phyloP scores from a whole-genome alignment of 2,888 invertebrate genomes.

The Lochmaea crataegi region DNA sequence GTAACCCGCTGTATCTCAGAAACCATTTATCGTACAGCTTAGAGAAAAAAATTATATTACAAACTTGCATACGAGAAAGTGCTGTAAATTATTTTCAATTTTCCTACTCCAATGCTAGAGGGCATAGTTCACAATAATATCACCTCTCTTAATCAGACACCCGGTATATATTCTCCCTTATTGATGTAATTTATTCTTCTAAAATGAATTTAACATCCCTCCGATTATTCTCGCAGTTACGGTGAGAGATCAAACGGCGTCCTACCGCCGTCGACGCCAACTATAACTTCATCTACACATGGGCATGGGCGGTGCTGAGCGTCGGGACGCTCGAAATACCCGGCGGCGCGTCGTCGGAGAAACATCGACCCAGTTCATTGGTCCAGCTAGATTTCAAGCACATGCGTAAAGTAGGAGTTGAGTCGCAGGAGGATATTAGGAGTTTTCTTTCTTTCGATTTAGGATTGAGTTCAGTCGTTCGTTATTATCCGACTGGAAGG shows the following conservation, averaged over 20 bases:
- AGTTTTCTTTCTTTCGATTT: conserved; percentile 13
- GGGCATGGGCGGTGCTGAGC: conserved; percentile 59
- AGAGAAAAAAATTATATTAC: too few relatives aligned
- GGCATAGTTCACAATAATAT: too few relatives aligned
- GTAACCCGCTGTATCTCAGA: too few relatives aligned
- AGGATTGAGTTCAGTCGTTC: conserved; percentile 7
- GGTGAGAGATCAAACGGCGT: conserved; percentile 36
- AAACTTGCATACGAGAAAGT: too few relatives aligned
- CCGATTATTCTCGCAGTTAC: conserved; percentile 14
- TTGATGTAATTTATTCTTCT: not conserved
- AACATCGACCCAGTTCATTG: conserved; percentile 60
- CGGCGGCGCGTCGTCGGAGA: conserved; percentile 59
- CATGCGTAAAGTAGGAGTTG: conserved; percentile 28
- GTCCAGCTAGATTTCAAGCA: conserved; percentile 35
- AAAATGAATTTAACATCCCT: conserved; percentile 6
- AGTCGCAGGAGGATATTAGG: conserved; percentile 2
- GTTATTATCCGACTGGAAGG: not conserved
- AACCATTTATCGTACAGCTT: too few relatives aligned
- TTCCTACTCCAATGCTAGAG: too few relatives aligned
- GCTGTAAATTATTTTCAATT: too few relatives aligned
- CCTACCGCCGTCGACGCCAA: conserved; percentile 39
- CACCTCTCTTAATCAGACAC: too few relatives aligned
- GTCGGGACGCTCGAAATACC: conserved; percentile 58
- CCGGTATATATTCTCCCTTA: not conserved
- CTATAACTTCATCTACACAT: conserved; percentile 64